phyloP scores from a whole-genome alignment of 2,797 vertebrate genomes.

The Cynopterus sphinx region DNA sequence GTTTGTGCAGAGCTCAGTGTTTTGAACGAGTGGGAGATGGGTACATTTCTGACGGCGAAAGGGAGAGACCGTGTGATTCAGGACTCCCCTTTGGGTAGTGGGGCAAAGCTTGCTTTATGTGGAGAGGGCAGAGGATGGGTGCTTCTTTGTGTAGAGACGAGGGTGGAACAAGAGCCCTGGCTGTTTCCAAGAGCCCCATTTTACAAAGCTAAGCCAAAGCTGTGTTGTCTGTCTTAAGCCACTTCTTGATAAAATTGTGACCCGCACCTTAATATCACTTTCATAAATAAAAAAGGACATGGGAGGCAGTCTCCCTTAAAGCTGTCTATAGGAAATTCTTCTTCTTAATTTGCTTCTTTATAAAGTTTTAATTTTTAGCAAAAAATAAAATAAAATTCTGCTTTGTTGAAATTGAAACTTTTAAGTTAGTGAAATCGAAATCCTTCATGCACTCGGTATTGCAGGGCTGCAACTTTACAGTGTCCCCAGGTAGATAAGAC shows the following conservation, averaged over 20 bases:
- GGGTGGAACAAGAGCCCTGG: background rate
- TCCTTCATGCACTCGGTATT: background rate
- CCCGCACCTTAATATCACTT: background rate
- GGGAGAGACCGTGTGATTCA: slow-evolving; percentile 6
- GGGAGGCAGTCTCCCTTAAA: background rate
- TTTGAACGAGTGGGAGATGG: background rate
- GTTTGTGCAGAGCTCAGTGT: background rate
- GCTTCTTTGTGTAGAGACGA: slow-evolving; percentile 70
- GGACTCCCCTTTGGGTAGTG: background rate
- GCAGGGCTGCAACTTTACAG: background rate
- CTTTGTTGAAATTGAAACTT: slow-evolving; percentile 46
- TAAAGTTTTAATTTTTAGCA: slow-evolving; percentile 7
- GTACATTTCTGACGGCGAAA: background rate
- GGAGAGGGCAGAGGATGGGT: slow-evolving; percentile 52
- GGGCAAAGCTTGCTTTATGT: slow-evolving; percentile 73
- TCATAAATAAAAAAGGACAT: background rate
- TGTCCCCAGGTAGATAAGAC: background rate
- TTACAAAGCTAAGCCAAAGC: background rate
- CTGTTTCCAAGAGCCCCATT: too few relatives aligned
- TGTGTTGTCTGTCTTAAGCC: background rate
- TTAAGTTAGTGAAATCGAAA: background rate
- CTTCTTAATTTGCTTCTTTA: background rate
- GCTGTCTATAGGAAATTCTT: background rate
- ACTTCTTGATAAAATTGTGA: slow-evolving; percentile 30
- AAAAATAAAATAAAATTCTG: background rate